Percentiles rank a stretch among this genome's conserved stretches.
phyloP scores from a whole-genome alignment of 2,888 invertebrate species.

The Tetranychus truncatus region DNA sequence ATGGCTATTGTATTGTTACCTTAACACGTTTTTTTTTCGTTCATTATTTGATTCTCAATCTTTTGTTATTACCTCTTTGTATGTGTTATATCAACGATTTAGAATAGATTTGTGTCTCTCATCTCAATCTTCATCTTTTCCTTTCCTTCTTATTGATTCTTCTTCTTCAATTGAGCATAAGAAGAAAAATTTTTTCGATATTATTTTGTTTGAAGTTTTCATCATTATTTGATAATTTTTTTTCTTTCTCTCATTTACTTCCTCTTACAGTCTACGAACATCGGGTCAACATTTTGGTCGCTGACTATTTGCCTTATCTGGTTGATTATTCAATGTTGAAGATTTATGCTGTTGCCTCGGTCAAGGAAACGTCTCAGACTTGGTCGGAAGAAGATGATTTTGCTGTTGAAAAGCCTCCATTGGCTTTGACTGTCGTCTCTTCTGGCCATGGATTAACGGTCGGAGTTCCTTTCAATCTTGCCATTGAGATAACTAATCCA shows the following conservation, averaged over 20 bases:
- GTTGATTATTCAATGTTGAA: constrained; percentile 52
- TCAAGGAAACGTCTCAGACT: constrained; percentile 57
- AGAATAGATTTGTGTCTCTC: constrained; percentile 4
- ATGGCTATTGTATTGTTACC: background rate
- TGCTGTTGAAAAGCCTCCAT: constrained; percentile 52
- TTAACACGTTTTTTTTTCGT: background rate
- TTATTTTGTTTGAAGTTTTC: background rate
- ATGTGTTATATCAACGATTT: background rate
- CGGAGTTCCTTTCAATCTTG: constrained; percentile 40
- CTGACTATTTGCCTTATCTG: constrained; percentile 49
- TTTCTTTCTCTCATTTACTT: background rate
- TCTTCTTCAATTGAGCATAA: too few species aligned
- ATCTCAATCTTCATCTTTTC: background rate
- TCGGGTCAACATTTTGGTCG: constrained; percentile 43
- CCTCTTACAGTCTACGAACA: constrained; percentile 32
- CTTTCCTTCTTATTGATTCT: background rate
- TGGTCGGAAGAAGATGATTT: constrained; percentile 68
- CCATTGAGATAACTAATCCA: constrained; percentile 49
- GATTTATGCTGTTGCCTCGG: constrained; percentile 54
- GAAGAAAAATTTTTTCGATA: too few species aligned
- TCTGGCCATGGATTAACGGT: constrained; percentile 37
- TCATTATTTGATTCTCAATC: background rate
- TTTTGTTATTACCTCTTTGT: background rate
- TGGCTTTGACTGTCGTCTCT: constrained; percentile 45
- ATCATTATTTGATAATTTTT: constrained; percentile 2